phyloP scores from a whole-genome alignment of 92 coral and sea anemone genomes.

The Porites evermanni region DNA sequence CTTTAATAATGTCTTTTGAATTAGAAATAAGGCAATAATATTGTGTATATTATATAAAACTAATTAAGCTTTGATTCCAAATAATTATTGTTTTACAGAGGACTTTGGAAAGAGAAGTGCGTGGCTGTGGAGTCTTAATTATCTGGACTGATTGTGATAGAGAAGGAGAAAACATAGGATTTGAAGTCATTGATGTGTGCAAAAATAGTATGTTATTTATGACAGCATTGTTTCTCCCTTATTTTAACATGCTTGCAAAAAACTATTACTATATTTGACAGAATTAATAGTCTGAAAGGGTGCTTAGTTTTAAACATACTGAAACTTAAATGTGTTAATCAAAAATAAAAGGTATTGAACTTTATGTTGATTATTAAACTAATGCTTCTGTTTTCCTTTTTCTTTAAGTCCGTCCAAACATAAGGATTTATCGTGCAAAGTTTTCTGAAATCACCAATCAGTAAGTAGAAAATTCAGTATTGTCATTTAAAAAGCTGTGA shows the following conservation, averaged over 20 bases:
- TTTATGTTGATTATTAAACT: neutral
- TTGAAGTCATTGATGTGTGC: conserved; percentile 91
- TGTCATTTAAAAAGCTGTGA: neutral
- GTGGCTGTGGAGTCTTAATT: conserved; percentile 85
- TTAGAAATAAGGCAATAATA: no score
- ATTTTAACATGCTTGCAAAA: no score
- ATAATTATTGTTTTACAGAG: conserved; percentile 49
- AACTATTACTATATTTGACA: no score
- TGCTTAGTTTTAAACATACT: no score
- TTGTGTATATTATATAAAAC: no score
- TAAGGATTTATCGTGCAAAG: conserved; percentile 89
- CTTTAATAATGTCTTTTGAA: no score
- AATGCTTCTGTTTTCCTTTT: neutral
- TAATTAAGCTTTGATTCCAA: neutral
- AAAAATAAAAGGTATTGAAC: neutral
- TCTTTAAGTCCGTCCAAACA: conserved; percentile 77
- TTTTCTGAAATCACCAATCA: conserved; percentile 97
- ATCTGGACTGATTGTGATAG: conserved; percentile 99
- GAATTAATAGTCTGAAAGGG: no score
- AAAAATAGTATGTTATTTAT: conserved; percentile 55
- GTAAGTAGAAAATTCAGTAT: conserved; percentile 57
- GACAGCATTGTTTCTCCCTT: neutral
- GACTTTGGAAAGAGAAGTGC: conserved; percentile 84
- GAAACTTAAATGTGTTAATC: no score
- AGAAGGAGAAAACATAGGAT: conserved; percentile 99